Evolutionary conservation across 2,797 vertebrate species (phyloP).

Genomic region (Fistularia tabacaria): DNA sequence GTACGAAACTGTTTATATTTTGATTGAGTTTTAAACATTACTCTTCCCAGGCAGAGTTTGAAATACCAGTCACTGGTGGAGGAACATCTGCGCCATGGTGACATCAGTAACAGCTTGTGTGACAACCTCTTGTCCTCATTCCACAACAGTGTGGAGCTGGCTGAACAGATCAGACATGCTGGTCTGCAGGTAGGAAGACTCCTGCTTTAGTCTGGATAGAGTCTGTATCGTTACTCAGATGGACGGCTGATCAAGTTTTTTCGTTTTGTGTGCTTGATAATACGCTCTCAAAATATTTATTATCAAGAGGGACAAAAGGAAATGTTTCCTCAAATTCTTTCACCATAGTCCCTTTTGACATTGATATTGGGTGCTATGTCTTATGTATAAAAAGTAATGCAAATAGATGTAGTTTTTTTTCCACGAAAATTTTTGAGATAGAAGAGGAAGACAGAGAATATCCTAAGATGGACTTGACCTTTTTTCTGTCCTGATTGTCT

Average conservation of each 20-base stretch:
- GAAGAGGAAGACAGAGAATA: background rate
- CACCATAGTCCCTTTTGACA: no score
- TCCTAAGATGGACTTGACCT: constrained; percentile 4
- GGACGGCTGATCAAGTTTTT: background rate
- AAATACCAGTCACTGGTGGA: constrained; percentile 85
- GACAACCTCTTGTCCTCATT: constrained; percentile 82
- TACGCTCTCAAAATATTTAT: no score
- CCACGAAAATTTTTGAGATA: no score
- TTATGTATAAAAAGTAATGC: no score
- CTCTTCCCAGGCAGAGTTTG: constrained; percentile 81
- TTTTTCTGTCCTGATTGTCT: constrained; percentile 12
- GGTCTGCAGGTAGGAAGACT: constrained; percentile 73
- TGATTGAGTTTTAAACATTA: background rate
- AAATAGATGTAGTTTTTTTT: no score
- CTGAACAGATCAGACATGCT: constrained; percentile 78
- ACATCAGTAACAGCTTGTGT: constrained; percentile 80
- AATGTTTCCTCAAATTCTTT: no score
- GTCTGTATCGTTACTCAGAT: background rate
- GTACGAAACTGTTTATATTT: background rate
- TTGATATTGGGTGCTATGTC: no score
- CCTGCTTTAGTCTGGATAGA: no score
- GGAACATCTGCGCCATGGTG: constrained; percentile 82
- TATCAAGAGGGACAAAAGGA: no score
- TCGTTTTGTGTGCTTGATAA: background rate
- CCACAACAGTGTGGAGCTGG: constrained; percentile 81